Percentiles rank a stretch among this genome's conserved stretches.
phyloP scores from a whole-genome alignment of 2,113 vertebrate genomes.

The Hippocampus barbouri region DNA sequence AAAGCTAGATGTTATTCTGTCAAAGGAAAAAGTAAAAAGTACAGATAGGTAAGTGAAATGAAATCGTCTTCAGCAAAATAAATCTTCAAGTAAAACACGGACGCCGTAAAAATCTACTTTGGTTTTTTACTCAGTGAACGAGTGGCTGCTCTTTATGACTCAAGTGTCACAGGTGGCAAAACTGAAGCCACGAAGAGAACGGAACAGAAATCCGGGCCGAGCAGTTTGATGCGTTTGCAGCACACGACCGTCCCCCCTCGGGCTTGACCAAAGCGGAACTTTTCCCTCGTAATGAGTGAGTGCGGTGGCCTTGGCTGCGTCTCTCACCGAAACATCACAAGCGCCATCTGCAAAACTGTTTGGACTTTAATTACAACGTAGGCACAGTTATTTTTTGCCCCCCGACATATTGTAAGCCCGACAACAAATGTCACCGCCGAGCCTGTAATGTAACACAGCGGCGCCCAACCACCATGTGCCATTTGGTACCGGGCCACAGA shows the following conservation, averaged over 20 bases:
- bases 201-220: neutral
- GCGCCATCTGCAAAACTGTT: neutral
- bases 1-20: too few relatives aligned
- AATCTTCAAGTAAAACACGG: too few relatives aligned
- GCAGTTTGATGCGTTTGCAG: neutral
- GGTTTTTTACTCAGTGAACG: too few relatives aligned
- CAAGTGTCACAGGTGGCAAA: too few relatives aligned
- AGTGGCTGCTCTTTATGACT: too few relatives aligned
- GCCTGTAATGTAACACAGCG: neutral
- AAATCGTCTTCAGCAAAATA: too few relatives aligned
- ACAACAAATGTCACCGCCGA: neutral
- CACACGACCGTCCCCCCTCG: neutral
- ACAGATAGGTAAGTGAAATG: too few relatives aligned
- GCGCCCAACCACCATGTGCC: neutral
- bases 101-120: too few relatives aligned
- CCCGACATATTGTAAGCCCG: neutral
- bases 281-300: neutral
- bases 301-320: neutral
- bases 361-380: neutral
- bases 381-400: constrained; percentile 1
- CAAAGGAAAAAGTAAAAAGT: too few relatives aligned
- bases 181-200: neutral
- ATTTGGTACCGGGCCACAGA: neutral
- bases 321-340: neutral
- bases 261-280: neutral